phyloP scores from a whole-genome alignment of 2,797 vertebrate species.

The Chelon auratus region DNA sequence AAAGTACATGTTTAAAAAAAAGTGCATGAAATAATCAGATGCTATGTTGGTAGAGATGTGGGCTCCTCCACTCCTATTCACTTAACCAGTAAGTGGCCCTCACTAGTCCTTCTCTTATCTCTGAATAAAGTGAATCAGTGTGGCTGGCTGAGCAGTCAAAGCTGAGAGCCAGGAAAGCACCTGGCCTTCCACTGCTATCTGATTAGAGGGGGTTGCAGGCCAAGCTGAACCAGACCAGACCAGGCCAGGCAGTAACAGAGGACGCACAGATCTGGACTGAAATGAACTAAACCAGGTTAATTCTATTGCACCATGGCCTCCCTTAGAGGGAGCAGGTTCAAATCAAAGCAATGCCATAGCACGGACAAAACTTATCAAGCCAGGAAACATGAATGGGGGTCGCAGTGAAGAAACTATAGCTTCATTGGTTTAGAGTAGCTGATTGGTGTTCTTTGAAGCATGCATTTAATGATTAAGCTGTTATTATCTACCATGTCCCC shows the following conservation, averaged over 20 bases:
- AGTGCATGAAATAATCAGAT: constrained; percentile 45
- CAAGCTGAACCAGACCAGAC: constrained; percentile 72
- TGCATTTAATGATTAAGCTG: constrained; percentile 58
- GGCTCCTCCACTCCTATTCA: constrained; percentile 46
- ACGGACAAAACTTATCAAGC: constrained; percentile 60
- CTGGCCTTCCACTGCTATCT: constrained; percentile 81
- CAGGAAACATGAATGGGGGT: constrained; percentile 55
- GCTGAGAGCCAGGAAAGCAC: constrained; percentile 77
- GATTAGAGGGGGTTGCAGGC: constrained; percentile 83
- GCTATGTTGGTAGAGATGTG: constrained; percentile 51
- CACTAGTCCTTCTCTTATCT: constrained; percentile 75
- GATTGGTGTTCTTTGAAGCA: constrained; percentile 62
- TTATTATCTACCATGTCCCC: constrained; percentile 45
- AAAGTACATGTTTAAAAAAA: no score
- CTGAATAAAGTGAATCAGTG: constrained; percentile 76
- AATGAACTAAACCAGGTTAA: constrained; percentile 82
- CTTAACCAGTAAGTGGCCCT: constrained; percentile 68
- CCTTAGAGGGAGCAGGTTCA: constrained; percentile 70
- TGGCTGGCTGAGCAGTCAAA: constrained; percentile 75
- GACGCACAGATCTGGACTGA: constrained; percentile 65
- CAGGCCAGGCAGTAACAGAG: constrained; percentile 61
- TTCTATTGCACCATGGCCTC: constrained; percentile 75
- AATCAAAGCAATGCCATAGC: constrained; percentile 73
- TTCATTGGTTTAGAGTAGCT: constrained; percentile 53
- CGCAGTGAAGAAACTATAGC: constrained; percentile 38